Base-by-base conservation (phyloP, 53 echinoderm and acorn worm species). In the Luidia sarsii region DNA sequence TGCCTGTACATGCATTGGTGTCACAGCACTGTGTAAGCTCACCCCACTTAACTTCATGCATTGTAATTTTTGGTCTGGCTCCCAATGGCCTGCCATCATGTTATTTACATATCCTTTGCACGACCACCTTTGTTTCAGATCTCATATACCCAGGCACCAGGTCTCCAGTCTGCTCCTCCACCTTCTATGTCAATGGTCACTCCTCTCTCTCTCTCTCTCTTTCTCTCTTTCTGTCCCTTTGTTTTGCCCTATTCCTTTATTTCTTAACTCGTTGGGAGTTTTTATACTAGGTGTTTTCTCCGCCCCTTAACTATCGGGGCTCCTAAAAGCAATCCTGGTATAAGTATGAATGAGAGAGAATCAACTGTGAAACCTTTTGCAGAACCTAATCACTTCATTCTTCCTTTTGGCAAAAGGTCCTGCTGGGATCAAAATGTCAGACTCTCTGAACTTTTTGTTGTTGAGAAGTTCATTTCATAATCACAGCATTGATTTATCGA, bases 61-160 rank as follows among this genome's bases (percentile, higher is more conserved):
- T 8, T 23, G 7, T n/a, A 14, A 21, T 64, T 13, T 2, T 4
- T 1, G 7, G 14, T 35, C 64, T 25, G 38, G 21, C 19, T 21
- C 64, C 35, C 64, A 64, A 34, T 37, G 35, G 10, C 38, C 1
- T 37, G 39, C 21, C 19, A 37, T 64, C 38, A 35, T 36, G 16
- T 25, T 7, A 37, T 35, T n/a, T 2, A 1, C 38, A 7, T 34
- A 29, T 57, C 13, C 38, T 9, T 38, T 36, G 35, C 21, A 35
- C 35, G 20, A 39, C 56, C 21, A 38, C 54, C 9, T 53, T 53
- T 72, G 28, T 72, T 72, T 72, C 72, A 72, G 72, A 72, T 72
- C 55, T 6, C 39, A 21, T 19, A 10, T 16, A 39, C 37, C 56
- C 72, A 39, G 27, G 1, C 56, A 4, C 56, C 72, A 10, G 11